Percentiles rank a stretch among this genome's conserved stretches.
phyloP scores from a whole-genome alignment of 2,888 invertebrate species.

The Yponomeuta plumbellus region DNA sequence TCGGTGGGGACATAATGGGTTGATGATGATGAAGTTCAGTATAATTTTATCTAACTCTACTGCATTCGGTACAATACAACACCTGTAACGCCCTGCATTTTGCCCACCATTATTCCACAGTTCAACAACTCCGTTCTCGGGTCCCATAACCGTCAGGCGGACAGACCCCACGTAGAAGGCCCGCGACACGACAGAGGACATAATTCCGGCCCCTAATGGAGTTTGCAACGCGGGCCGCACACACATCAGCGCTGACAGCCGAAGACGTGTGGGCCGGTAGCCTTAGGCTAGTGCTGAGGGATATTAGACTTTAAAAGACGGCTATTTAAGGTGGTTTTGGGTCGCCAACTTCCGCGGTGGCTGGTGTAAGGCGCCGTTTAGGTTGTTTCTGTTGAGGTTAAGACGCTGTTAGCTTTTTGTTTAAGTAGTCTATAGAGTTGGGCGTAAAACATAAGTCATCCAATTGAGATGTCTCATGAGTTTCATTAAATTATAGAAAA shows the following conservation, averaged over 20 bases:
- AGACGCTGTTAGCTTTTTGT: too few relatives aligned
- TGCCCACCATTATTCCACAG: too few relatives aligned
- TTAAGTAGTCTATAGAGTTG: too few relatives aligned
- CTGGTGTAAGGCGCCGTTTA: conserved; percentile 27
- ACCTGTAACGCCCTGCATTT: too few relatives aligned
- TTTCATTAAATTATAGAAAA: too few relatives aligned
- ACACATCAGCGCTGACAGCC: conserved; percentile 61
- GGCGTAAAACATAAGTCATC: too few relatives aligned
- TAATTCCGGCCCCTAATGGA: conserved; percentile 62
- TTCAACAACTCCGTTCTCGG: neutral
- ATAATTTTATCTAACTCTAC: too few relatives aligned
- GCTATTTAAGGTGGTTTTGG: conserved; percentile 21
- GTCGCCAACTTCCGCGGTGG: conserved; percentile 24
- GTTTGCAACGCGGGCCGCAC: conserved; percentile 59
- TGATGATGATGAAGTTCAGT: too few relatives aligned
- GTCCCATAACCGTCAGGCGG: neutral
- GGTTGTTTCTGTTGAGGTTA: neutral
- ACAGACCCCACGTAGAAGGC: neutral
- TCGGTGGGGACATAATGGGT: too few relatives aligned
- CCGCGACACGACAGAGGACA: conserved; percentile 43
- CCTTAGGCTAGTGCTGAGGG: neutral
- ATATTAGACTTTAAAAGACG: conserved; percentile 17
- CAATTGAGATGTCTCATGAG: too few relatives aligned
- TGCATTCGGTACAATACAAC: too few relatives aligned
- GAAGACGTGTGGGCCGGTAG: conserved; percentile 27